Conservation (phyloP, 2,888 invertebrate genomes). For the Tachystola acroxantha region DNA sequence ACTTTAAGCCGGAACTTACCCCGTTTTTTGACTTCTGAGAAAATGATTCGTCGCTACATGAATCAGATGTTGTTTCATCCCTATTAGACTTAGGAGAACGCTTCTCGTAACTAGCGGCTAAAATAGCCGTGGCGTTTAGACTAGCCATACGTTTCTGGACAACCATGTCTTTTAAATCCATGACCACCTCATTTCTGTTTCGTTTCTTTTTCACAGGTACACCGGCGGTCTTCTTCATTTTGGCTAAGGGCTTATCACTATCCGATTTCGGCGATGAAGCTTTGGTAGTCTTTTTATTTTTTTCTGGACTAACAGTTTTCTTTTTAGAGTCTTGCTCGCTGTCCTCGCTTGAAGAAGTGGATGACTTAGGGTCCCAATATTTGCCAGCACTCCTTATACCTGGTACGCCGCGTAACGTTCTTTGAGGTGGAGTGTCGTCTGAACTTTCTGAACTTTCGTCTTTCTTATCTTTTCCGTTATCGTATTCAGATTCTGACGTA, state of each 20-base stretch:
- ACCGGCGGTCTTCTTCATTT: constrained; percentile 63
- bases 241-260: constrained; percentile 66
- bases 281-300: constrained; percentile 59
- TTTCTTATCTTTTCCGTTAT: constrained; percentile 57
- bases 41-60: constrained; percentile 73
- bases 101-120: constrained; percentile 93
- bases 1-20: constrained; percentile 73
- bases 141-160: constrained; percentile 95
- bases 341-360: constrained; percentile 79
- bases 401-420: constrained; percentile 84
- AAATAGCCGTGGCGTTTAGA: constrained; percentile 92
- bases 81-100: constrained; percentile 78
- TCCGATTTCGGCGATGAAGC: constrained; percentile 60
- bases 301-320: constrained; percentile 43
- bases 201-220: constrained; percentile 73
- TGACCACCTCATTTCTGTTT: constrained; percentile 81
- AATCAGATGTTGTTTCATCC: constrained; percentile 78
- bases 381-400: constrained; percentile 88
- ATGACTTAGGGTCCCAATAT: constrained; percentile 90
- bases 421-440: constrained; percentile 73
- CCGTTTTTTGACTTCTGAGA: constrained; percentile 74
- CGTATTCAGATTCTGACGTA: constrained; percentile 72
- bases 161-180: constrained; percentile 92
- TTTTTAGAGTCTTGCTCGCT: constrained; percentile 68
- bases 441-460: constrained; percentile 68